phyloP scores from a whole-genome alignment of 2,113 vertebrate species.

The Sylvilagus bachmani region DNA sequence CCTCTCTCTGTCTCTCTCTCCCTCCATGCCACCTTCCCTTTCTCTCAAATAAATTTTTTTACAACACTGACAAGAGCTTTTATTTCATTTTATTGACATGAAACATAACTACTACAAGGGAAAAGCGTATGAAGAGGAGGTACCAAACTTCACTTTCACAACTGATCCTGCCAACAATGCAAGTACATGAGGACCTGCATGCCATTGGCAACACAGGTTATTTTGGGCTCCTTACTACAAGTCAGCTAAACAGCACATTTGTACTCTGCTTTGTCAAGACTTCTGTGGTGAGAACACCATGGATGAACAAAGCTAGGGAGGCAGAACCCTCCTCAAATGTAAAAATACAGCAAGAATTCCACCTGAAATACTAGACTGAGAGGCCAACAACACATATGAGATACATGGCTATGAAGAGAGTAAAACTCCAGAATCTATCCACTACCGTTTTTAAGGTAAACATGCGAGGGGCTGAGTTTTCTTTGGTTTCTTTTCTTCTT shows the following conservation, averaged over 20 bases:
- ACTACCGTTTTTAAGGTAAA: conserved; percentile 70
- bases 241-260: conserved; percentile 62
- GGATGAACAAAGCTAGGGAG: conserved; percentile 54
- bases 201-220: conserved; percentile 56
- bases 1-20: too few relatives aligned
- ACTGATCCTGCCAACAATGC: conserved; percentile 70
- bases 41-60: too few relatives aligned
- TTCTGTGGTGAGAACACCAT: conserved; percentile 23
- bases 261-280: conserved; percentile 72
- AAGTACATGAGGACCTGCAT: conserved; percentile 30
- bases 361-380: conserved; percentile 41
- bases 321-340: conserved; percentile 40
- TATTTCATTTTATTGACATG: conserved; percentile 81
- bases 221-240: conserved; percentile 56
- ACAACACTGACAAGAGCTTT: too few relatives aligned
- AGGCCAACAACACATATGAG: conserved; percentile 44
- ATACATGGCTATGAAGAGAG: conserved; percentile 3
- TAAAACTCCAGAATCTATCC: conserved; percentile 12
- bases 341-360: conserved; percentile 57
- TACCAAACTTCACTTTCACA: conserved; percentile 72
- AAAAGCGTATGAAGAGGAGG: conserved; percentile 75
- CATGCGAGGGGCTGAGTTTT: conserved; percentile 71
- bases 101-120: conserved; percentile 78
- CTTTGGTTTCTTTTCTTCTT: conserved; percentile 76
- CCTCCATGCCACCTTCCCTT: too few relatives aligned